Conservation (phyloP, 2,888 invertebrate genomes). For the Thalpophila matura region DNA sequence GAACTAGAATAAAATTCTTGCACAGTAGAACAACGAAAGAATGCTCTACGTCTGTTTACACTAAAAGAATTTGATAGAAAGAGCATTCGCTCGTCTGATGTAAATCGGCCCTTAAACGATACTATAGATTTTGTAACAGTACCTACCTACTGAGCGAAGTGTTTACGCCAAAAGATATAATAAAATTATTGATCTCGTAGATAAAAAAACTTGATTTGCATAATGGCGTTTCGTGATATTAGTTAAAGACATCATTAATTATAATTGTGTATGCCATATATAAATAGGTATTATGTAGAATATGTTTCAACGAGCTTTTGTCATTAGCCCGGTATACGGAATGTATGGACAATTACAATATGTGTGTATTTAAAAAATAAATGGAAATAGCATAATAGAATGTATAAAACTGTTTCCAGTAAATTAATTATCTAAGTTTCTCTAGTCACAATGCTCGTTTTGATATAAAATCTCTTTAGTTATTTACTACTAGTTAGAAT, state of each 20-base stretch:
- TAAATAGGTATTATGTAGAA: slow-evolving; percentile 79
- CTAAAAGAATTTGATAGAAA: no score
- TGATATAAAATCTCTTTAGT: slow-evolving; percentile 52
- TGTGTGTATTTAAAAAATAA: slow-evolving; percentile 68
- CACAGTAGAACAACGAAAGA: no score
- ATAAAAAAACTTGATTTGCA: slow-evolving; percentile 73
- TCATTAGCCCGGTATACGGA: slow-evolving; percentile 87
- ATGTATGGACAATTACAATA: slow-evolving; percentile 71
- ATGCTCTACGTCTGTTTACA: no score
- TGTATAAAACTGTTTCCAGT: slow-evolving; percentile 70
- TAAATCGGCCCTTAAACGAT: no score
- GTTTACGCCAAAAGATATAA: slow-evolving; percentile 55
- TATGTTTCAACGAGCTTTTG: slow-evolving; percentile 88
- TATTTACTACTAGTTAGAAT: slow-evolving; percentile 59
- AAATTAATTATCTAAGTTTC: slow-evolving; percentile 60
- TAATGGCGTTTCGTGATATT: slow-evolving; percentile 79
- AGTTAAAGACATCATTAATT: slow-evolving; percentile 70
- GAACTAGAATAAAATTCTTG: no score
- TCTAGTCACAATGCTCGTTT: slow-evolving; percentile 75
- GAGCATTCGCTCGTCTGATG: no score
- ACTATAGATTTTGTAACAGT: slow-evolving; percentile 57
- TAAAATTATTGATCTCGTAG: slow-evolving; percentile 73
- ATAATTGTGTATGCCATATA: slow-evolving; percentile 78
- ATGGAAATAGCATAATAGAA: slow-evolving; percentile 77
- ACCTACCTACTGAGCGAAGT: slow-evolving; percentile 58